These are phyloP conservation scores for Proteles cristata DNA, from an alignment of 2,113 vertebrate species.

Conservation along the genomic window DNA sequence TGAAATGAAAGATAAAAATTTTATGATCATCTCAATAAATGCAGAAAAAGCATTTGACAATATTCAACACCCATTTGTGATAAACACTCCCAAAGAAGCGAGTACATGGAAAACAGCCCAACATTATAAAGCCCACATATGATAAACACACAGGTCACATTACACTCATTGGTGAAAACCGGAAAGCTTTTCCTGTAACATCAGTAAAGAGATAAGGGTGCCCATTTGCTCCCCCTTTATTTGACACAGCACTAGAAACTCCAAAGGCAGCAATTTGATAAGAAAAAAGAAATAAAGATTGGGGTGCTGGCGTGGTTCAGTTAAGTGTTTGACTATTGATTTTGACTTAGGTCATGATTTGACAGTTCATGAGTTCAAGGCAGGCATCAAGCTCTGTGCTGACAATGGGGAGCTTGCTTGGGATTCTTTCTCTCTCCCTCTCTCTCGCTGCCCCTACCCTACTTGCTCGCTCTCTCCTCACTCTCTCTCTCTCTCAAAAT, in stretches of 20 bases:
- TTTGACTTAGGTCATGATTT: too few relatives aligned
- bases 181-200: not conserved
- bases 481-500: too few relatives aligned
- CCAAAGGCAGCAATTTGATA: not conserved
- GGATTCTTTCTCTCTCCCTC: too few relatives aligned
- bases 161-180: not conserved
- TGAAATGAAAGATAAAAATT: not conserved
- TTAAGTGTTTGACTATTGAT: too few relatives aligned
- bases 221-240: not conserved
- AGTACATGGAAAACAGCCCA: not conserved
- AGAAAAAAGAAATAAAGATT: not conserved
- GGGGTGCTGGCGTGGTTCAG: too few relatives aligned
- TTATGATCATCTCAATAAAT: not conserved
- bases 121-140: not conserved
- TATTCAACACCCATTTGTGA: not conserved
- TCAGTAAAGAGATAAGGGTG: not conserved
- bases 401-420: too few relatives aligned
- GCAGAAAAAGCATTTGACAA: not conserved
- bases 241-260: not conserved
- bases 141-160: not conserved
- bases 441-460: too few relatives aligned
- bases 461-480: too few relatives aligned
- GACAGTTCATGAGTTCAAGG: too few relatives aligned
- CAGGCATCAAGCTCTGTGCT: too few relatives aligned
- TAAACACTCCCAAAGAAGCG: not conserved